Conservation (phyloP, 2,888 invertebrate genomes). For the Nomada fucata region DNA sequence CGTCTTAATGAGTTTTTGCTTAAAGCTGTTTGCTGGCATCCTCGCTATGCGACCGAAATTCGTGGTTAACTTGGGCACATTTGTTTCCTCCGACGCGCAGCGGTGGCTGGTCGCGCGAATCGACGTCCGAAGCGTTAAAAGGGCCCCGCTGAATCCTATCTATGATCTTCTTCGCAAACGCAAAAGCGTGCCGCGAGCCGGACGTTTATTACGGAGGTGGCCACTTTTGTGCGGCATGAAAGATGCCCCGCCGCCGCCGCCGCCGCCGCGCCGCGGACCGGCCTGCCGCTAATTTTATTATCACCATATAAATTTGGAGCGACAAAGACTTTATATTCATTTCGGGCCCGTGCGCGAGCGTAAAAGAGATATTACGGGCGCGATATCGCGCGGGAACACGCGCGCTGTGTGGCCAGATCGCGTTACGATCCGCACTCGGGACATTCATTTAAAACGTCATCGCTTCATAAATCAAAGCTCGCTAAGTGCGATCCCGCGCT, state of each 20-base stretch:
- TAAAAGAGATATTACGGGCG: conserved; percentile 69
- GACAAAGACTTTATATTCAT: conserved; percentile 61
- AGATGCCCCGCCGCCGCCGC: conserved; percentile 28
- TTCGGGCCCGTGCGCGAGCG: conserved; percentile 46
- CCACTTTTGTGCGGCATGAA: conserved; percentile 44
- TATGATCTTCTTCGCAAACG: conserved; percentile 51
- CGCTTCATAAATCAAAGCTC: conserved; percentile 70
- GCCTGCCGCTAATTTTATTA: conserved; percentile 49
- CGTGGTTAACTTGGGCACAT: neutral
- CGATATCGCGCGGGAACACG: conserved; percentile 58
- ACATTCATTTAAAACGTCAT: conserved; percentile 72
- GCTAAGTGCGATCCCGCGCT: conserved; percentile 60
- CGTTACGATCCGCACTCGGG: conserved; percentile 70
- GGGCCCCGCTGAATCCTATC: conserved; percentile 45
- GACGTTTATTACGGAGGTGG: conserved; percentile 48
- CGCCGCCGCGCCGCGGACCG: neutral
- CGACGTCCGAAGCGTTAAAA: conserved; percentile 28
- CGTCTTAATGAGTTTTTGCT: conserved; percentile 80
- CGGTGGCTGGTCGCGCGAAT: neutral
- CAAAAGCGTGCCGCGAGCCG: conserved; percentile 46
- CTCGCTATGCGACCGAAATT: neutral
- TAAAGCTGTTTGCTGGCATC: conserved; percentile 35
- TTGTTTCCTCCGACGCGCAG: neutral
- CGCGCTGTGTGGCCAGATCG: conserved; percentile 72
- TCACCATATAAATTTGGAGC: conserved; percentile 54